Percentiles rank a stretch among this genome's conserved stretches.
phyloP scores from a whole-genome alignment of 1,140 invertebrate species.

The Caenorhabditis brenneri region DNA sequence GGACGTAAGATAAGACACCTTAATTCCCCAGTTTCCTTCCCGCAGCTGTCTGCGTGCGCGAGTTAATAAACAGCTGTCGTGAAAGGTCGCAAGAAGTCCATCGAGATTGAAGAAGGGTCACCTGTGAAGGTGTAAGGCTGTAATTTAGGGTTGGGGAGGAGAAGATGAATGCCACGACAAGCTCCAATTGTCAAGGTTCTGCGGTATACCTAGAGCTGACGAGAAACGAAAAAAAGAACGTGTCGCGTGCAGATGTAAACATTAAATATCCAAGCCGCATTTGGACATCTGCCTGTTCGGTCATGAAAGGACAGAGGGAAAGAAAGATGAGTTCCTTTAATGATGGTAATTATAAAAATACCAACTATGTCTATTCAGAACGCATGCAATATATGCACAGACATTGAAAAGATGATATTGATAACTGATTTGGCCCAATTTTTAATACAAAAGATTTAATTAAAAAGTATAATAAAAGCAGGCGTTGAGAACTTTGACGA shows the following conservation, averaged over 20 bases:
- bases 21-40: neutral
- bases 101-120: constrained; percentile 19
- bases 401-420: neutral
- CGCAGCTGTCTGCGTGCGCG: constrained; percentile 18
- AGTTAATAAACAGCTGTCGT: constrained; percentile 8
- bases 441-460: neutral
- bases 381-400: too few relatives aligned
- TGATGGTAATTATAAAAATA: neutral
- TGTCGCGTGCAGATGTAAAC: neutral
- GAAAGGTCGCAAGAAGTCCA: constrained; percentile 28
- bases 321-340: neutral
- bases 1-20: neutral
- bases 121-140: neutral
- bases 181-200: neutral
- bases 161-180: neutral
- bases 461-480: neutral
- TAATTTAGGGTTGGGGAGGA: constrained; percentile 10
- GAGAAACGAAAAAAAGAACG: neutral
- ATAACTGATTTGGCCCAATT: neutral
- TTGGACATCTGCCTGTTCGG: neutral
- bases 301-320: neutral
- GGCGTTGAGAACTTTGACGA: neutral
- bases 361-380: too few relatives aligned
- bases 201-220: neutral
- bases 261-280: neutral